Conservation (phyloP, 2,113 vertebrate genomes). For the Aythya baeri region DNA sequence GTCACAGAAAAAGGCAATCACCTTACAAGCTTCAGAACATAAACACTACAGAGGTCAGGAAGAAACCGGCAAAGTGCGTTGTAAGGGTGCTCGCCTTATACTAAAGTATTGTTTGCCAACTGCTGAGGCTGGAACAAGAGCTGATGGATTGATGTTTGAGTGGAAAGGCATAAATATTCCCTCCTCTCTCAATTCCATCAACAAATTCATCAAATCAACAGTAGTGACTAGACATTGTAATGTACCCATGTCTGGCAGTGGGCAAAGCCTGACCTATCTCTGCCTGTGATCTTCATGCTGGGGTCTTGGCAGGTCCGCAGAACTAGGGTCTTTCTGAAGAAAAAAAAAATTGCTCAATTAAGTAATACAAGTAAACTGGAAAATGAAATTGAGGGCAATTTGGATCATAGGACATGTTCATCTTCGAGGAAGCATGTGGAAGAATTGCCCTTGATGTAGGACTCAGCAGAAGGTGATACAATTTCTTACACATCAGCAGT, state of each 20-base stretch:
- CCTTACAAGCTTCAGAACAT: neutral
- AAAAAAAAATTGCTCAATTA: neutral
- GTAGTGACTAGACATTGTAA: neutral
- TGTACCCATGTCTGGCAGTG: rapidly evolving
- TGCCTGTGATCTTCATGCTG: neutral
- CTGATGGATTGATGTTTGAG: neutral
- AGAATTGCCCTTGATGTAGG: neutral
- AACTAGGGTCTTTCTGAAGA: neutral
- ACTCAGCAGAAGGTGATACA: neutral
- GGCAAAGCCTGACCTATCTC: neutral
- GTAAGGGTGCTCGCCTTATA: neutral
- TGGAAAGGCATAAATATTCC: neutral
- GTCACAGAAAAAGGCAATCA: neutral
- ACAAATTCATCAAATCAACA: neutral
- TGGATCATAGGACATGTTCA: neutral
- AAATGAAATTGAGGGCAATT: neutral
- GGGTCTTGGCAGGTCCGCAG: neutral
- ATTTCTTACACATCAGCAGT: neutral
- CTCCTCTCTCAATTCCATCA: neutral
- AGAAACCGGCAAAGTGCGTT: neutral
- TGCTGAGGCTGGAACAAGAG: neutral
- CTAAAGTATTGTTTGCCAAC: neutral
- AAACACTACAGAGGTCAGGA: neutral
- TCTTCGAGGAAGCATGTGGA: neutral
- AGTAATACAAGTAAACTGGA: neutral